Evolutionary conservation across 2,113 vertebrate genomes (phyloP).

Genomic region (Microcebus tavaratra): DNA sequence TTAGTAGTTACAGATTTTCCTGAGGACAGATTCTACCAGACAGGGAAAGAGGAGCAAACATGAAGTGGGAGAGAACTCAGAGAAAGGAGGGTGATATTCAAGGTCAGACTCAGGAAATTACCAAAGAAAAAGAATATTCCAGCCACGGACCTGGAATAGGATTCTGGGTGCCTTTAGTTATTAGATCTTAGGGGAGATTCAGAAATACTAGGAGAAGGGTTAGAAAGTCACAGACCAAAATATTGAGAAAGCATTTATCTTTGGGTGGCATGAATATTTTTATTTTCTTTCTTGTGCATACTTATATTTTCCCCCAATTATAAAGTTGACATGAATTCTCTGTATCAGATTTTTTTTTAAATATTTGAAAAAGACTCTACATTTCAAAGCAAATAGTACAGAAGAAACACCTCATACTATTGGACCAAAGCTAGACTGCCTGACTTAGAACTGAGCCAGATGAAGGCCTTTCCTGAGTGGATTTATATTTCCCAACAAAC

Average conservation of each 20-base stretch:
- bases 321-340: not conserved
- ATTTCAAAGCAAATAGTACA: not conserved
- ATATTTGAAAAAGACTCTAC: not conserved
- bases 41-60: not conserved
- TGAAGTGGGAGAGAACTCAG: not conserved
- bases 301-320: not conserved
- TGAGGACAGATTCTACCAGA: not conserved
- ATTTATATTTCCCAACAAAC: slow-evolving; percentile 25
- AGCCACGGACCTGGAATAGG: rapidly evolving
- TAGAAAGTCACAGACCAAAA: not conserved
- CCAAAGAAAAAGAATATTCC: not conserved
- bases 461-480: not conserved
- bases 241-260: not conserved
- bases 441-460: not conserved
- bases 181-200: not conserved
- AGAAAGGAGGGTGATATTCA: not conserved
- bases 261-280: not conserved
- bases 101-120: not conserved
- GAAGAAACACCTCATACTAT: not conserved
- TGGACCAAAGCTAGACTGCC: not conserved
- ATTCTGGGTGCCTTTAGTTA: not conserved
- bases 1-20: not conserved
- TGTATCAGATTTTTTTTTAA: not conserved
- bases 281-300: not conserved
- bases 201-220: not conserved